Conservation (phyloP, 2,113 vertebrate genomes). For the Morone saxatilis region DNA sequence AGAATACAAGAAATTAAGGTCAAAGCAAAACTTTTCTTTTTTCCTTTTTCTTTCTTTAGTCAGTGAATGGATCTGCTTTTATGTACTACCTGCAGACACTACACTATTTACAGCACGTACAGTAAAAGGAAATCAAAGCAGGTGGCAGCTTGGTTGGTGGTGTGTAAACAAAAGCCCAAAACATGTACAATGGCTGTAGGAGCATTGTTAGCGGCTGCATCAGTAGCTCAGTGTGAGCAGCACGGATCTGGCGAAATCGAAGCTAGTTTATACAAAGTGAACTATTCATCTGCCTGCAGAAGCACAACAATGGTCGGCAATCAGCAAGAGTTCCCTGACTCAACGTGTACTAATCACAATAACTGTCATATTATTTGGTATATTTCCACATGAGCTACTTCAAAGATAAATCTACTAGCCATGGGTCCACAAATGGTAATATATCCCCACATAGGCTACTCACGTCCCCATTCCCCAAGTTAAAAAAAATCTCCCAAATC, state of each 20-base stretch:
- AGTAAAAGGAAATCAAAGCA: constrained; percentile 31
- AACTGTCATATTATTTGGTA: constrained; percentile 21
- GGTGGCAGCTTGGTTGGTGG: constrained; percentile 20
- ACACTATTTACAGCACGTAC: neutral
- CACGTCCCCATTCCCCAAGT: neutral
- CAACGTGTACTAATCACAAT: constrained; percentile 1
- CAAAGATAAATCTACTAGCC: constrained; percentile 7
- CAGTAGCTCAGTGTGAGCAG: constrained; percentile 13
- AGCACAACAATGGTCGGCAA: constrained; percentile 4
- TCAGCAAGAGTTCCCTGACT: constrained; percentile 31
- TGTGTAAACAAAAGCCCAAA: constrained; percentile 11
- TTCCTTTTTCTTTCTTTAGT: constrained; percentile 2
- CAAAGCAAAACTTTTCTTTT: neutral
- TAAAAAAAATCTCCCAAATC: neutral
- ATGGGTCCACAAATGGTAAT: neutral
- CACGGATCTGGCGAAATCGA: neutral
- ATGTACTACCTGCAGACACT: constrained; percentile 6
- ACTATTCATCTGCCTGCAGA: constrained; percentile 33
- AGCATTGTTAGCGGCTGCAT: constrained; percentile 11
- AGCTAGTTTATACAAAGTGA: neutral
- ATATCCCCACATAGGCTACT: neutral
- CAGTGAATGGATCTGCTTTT: constrained; percentile 18
- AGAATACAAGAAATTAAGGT: neutral
- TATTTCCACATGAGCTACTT: neutral
- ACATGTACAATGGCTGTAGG: neutral